Base-by-base conservation (phyloP, 2,113 vertebrate genomes). In the Corydoras maculifer region DNA sequence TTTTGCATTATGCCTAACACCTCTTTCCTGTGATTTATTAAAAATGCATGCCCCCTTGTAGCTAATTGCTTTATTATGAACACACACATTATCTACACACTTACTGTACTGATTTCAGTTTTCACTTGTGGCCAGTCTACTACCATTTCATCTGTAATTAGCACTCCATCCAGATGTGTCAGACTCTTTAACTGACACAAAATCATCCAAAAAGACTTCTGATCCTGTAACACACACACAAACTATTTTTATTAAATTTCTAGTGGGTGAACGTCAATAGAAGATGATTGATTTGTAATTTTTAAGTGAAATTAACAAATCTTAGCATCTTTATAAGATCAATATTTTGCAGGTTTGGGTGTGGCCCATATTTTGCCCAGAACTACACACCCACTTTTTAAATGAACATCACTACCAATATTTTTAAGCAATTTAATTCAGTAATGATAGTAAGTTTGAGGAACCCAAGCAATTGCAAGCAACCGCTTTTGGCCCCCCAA, bases 31-130 rank as follows among this genome's bases (percentile, higher is more conserved):
- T 25, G 18, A 25, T 25, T 25, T 25, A 25, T 25, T 25, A 25
- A 25, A 25, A 25, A 25, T 25, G 18, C 18, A 25, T 25, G 18
- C 18, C 18, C 18, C 18, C 18, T 25, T 25, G 18, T 25, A 25
- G 1, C 18, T 25, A 25, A 25, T 25, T 25, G 18, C 18, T 25
- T 25, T 25, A 25, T 25, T 25, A 2, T 78, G 75, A 61, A 86
- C 10, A 78, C 35, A 43, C 12, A 54, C 30, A 59, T 32, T 50
- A 29, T 30, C 58, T 43, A 32, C 2, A 51, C 29, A 53, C 65
- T n/a, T 9, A 93, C 92, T 91, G 92, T 79, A 13, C 80, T 90
- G 53, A 92, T 90, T 81, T 79, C 77, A 43, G 84, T 48, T 78
- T 79, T 82, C 62, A 83, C 82, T 51, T 85, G 82, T 72, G 83